Conservation (phyloP, 2,888 invertebrate genomes). For the Lasius platythorax region DNA sequence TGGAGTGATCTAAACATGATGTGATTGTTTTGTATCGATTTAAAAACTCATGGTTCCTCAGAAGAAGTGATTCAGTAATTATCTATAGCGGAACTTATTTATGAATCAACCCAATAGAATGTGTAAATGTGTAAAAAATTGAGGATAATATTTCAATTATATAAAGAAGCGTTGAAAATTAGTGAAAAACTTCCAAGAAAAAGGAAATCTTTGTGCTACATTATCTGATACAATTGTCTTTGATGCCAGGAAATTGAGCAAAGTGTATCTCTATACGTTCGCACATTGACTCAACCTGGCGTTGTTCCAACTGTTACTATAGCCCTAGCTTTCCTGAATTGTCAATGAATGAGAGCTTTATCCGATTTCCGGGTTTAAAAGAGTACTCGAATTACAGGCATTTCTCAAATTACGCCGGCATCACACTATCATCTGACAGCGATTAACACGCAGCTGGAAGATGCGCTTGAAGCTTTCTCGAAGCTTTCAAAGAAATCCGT, state of each 20-base stretch:
- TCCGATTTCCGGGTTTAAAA: slow-evolving; percentile 58
- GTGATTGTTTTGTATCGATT: too few relatives aligned
- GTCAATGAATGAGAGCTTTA: slow-evolving; percentile 55
- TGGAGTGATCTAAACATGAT: too few relatives aligned
- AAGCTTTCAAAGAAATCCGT: background rate
- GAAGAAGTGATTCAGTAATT: too few relatives aligned
- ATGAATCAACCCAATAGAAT: too few relatives aligned
- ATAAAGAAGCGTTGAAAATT: background rate
- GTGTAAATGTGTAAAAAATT: background rate
- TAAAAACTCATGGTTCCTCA: too few relatives aligned
- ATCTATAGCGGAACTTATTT: too few relatives aligned
- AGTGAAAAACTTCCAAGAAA: background rate
- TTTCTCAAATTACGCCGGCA: slow-evolving; percentile 41
- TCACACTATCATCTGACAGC: slow-evolving; percentile 24
- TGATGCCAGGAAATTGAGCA: background rate
- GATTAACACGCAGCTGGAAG: slow-evolving; percentile 4
- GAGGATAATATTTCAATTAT: background rate
- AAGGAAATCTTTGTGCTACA: background rate
- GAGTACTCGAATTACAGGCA: slow-evolving; percentile 19
- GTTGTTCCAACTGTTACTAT: slow-evolving; percentile 51
- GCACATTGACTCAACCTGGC: slow-evolving; percentile 51
- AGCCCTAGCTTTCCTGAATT: slow-evolving; percentile 46
- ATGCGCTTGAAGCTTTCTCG: background rate
- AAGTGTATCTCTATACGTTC: background rate
- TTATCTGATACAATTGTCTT: background rate